These are phyloP conservation scores for Porites cylindrica DNA, from an alignment of 92 coral and sea anemone genomes.

Conservation along the genomic window DNA sequence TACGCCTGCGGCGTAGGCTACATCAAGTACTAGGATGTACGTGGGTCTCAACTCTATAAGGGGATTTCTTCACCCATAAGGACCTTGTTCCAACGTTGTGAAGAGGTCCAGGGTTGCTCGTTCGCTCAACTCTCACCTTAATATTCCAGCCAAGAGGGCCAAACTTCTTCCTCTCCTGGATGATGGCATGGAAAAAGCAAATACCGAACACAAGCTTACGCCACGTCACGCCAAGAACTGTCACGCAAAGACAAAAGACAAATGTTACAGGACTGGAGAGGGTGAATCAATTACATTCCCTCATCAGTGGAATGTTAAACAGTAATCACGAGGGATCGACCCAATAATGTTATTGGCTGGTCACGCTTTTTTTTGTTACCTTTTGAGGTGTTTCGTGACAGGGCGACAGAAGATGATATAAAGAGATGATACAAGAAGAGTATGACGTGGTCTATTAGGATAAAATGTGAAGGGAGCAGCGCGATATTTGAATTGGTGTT, in stretches of 20 bases:
- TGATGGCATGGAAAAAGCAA: conserved; percentile 98
- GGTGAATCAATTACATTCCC: background rate
- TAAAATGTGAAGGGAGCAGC: no score
- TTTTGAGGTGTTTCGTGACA: background rate
- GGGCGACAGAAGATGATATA: no score
- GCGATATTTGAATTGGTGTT: no score
- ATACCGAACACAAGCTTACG: conserved; percentile 97
- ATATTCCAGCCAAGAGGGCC: conserved; percentile 99
- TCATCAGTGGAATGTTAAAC: background rate
- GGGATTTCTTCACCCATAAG: no score
- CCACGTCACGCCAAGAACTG: conserved; percentile 97
- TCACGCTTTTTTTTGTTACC: background rate
- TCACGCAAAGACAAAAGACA: background rate
- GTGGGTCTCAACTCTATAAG: no score
- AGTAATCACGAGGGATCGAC: background rate
- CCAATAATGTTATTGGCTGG: background rate
- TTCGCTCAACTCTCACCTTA: conserved; percentile 58
- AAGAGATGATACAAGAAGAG: no score
- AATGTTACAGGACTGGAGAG: background rate
- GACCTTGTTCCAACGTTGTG: no score
- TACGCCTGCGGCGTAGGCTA: no score
- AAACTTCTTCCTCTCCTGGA: conserved; percentile 98
- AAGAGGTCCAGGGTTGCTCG: no score
- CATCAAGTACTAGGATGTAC: no score
- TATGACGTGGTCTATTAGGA: no score